Evolutionary conservation across 2,888 invertebrate species (phyloP), one percentile per base, ranked within the genome.

Genomic region (Cylindroiulus punctatus): DNA sequence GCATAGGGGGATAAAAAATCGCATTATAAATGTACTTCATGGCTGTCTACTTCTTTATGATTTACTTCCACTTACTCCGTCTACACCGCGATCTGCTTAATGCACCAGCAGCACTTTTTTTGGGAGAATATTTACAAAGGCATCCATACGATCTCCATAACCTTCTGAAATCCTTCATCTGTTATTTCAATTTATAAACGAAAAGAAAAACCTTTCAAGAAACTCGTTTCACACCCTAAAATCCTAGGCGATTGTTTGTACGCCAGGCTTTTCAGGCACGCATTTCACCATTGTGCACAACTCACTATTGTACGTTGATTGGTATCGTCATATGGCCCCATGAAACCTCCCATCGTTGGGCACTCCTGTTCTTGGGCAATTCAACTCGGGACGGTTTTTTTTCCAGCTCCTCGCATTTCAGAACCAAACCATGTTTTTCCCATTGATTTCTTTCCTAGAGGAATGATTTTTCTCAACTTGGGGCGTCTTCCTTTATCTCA

Each of bases 181-280:
- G 65, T 26, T 65, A 65, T 65, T 65, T 65, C 65, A 65, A 65
- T 65, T 65, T 65, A 65, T 65, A 65, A 65, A 65, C 65, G 65
- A 65, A 65, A 65, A 12, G 26, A 65, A 65, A 65, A 65, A 65
- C 26, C 65, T 65, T 65, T 65, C 65, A 65, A 65, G 65, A 65
- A 65, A 65, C 65, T 65, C 65, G 65, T 65, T 65, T 65, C 65
- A 65, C 65, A 65, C 65, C 65, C 65, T 65, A 65, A 65, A 65
- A 65, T 65, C 65, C 65, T 26, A 26, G 65, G 26, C 65, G 26
- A 65, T 65, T 65, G 65, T 65, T 65, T 65, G 65, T 65, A 26
- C 26, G 65, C 65, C 65, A 26, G 14, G 12, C 65, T 65, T 65
- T 65, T 65, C 65, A 65, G 26, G 65, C 65, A 26, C 10, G 65